Evolutionary conservation across 2,888 invertebrate species (phyloP).

Genomic region (Galerucella calmariensis): DNA sequence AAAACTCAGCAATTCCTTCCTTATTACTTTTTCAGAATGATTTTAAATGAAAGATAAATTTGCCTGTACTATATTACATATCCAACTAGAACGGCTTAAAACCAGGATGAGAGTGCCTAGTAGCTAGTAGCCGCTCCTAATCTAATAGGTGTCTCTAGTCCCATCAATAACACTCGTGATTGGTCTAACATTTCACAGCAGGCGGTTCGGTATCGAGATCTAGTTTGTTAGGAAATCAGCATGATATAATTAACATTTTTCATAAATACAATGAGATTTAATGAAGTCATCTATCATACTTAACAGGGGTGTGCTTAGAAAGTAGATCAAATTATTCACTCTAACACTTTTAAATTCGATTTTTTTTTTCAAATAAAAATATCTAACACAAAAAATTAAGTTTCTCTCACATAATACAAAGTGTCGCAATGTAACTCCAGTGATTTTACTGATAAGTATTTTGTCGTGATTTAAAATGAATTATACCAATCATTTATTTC

Average conservation of each 20-base stretch:
- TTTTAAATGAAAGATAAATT: background rate
- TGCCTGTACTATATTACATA: background rate
- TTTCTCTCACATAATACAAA: background rate
- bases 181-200: slow-evolving; percentile 22
- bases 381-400: background rate
- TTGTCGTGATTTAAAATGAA: background rate
- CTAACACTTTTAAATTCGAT: too few relatives aligned
- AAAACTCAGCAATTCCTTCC: too few relatives aligned
- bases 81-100: background rate
- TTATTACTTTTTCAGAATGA: too few relatives aligned
- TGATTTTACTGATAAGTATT: background rate
- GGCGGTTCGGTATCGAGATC: slow-evolving; percentile 19
- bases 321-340: too few relatives aligned
- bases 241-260: slow-evolving; percentile 10
- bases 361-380: background rate
- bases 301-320: too few relatives aligned
- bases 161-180: slow-evolving; percentile 17
- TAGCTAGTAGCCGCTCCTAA: slow-evolving; percentile 4
- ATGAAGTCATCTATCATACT: too few relatives aligned
- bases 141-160: slow-evolving; percentile 2
- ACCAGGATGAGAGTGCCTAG: background rate
- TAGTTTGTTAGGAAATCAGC: slow-evolving; percentile 13
- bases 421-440: background rate
- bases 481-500: background rate
- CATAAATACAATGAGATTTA: background rate